phyloP scores from a whole-genome alignment of 2,113 vertebrate genomes.

The Brachyhypopomus occidentalis region DNA sequence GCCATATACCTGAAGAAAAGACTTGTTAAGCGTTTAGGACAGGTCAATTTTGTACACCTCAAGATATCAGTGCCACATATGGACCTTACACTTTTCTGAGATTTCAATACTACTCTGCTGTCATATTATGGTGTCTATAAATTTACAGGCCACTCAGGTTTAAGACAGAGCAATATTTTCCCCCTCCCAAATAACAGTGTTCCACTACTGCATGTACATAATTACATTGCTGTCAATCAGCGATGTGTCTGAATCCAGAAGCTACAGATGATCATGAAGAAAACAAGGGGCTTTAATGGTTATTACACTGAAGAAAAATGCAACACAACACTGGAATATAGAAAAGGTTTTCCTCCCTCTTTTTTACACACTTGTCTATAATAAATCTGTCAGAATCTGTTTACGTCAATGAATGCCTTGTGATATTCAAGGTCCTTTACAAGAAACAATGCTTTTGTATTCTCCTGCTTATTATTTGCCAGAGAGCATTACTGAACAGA shows the following conservation, averaged over 20 bases:
- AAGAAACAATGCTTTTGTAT: constrained; percentile 36
- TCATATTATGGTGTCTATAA: not conserved
- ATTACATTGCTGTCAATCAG: too few species aligned
- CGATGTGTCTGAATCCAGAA: not conserved
- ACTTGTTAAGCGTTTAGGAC: not conserved
- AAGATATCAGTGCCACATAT: not conserved
- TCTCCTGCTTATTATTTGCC: constrained; percentile 33
- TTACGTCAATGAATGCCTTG: constrained; percentile 36
- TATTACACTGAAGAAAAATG: not conserved
- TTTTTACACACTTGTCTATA: not conserved
- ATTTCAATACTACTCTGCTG: too few species aligned
- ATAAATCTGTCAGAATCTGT: constrained; percentile 38
- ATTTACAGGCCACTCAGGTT: not conserved
- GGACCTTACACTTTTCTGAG: not conserved
- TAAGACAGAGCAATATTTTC: not conserved
- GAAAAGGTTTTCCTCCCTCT: not conserved
- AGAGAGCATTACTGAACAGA: constrained; percentile 19
- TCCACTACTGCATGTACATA: not conserved
- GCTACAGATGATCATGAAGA: not conserved
- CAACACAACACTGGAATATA: not conserved
- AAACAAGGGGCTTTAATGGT: not conserved
- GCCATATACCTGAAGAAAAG: not conserved
- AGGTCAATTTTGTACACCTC: not conserved
- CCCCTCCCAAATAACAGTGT: not conserved
- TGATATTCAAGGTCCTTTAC: constrained; percentile 22